Conservation (phyloP, 1,140 invertebrate species). For the Sycophaga agraensis region DNA sequence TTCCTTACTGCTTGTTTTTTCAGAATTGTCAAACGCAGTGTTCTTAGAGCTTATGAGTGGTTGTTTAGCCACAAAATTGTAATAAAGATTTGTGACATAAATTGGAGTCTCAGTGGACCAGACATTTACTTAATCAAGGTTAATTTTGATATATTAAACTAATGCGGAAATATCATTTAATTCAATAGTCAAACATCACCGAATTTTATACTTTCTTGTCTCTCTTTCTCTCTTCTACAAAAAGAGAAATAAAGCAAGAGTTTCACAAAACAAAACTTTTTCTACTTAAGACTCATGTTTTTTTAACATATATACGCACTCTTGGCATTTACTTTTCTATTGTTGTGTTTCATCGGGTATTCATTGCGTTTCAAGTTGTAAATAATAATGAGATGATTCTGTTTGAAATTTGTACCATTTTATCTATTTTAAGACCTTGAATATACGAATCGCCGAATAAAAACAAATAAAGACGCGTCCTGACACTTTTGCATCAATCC, state of each 20-base stretch:
- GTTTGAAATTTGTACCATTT: constrained; percentile 24
- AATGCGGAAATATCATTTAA: constrained; percentile 11
- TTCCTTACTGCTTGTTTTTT: constrained; percentile 22
- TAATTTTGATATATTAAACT: constrained; percentile 17
- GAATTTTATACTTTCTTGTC: constrained; percentile 25
- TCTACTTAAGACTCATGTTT: constrained; percentile 23
- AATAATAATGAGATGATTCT: constrained; percentile 1
- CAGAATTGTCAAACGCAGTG: constrained; percentile 28
- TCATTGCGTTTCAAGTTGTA: constrained; percentile 14
- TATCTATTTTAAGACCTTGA: constrained; percentile 22
- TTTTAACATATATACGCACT: constrained; percentile 21
- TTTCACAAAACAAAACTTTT: constrained; percentile 12
- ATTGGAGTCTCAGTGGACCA: constrained; percentile 23
- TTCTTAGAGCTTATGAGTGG: constrained; percentile 23
- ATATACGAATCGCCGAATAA: constrained; percentile 25
- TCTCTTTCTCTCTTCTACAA: constrained; percentile 19
- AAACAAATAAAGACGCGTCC: constrained; percentile 8
- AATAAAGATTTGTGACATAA: constrained; percentile 23
- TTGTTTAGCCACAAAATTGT: constrained; percentile 1
- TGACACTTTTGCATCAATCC: constrained; percentile 48
- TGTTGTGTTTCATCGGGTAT: constrained; percentile 9
- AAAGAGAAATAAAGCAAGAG: constrained; percentile 23
- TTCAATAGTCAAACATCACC: constrained; percentile 14
- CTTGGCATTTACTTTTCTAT: constrained; percentile 29
- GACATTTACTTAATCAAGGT: constrained; percentile 23